Conservation (phyloP, 2,797 vertebrate species). For the Propithecus perrieri region DNA sequence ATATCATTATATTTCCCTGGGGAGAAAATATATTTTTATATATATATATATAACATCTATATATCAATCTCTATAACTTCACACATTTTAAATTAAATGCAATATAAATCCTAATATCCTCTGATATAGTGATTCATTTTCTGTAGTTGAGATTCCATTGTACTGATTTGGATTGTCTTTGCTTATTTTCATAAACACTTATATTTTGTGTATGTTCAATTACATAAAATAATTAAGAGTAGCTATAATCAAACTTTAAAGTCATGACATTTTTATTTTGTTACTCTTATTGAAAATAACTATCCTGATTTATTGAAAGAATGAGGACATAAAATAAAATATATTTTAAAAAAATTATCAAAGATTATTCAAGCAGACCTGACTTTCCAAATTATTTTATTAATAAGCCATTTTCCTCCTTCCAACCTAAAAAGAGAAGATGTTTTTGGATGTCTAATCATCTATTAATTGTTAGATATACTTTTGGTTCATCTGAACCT, state of each 20-base stretch:
- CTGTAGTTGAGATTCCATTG: background rate
- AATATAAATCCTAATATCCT: background rate
- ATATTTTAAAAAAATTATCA: background rate
- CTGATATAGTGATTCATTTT: background rate
- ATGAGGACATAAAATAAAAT: conserved; percentile 20
- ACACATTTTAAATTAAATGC: conserved; percentile 13
- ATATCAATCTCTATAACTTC: background rate
- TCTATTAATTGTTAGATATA: background rate
- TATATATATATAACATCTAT: background rate
- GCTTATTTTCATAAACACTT: conserved; percentile 23
- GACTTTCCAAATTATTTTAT: conserved; percentile 17
- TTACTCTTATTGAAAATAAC: conserved; percentile 31
- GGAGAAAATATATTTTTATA: too few relatives aligned
- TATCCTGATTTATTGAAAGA: conserved; percentile 24
- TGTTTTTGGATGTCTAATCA: background rate
- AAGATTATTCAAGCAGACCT: background rate
- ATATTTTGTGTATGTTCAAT: conserved; percentile 23
- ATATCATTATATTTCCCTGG: background rate
- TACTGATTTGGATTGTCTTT: background rate
- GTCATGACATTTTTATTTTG: background rate
- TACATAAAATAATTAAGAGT: conserved; percentile 25
- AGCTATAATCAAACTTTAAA: background rate
- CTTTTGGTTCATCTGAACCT: background rate
- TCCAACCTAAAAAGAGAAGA: background rate
- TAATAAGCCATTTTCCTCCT: conserved; percentile 8